Evolutionary conservation across 2,113 vertebrate genomes (phyloP).

Genomic region (Malaclemys terrapin): DNA sequence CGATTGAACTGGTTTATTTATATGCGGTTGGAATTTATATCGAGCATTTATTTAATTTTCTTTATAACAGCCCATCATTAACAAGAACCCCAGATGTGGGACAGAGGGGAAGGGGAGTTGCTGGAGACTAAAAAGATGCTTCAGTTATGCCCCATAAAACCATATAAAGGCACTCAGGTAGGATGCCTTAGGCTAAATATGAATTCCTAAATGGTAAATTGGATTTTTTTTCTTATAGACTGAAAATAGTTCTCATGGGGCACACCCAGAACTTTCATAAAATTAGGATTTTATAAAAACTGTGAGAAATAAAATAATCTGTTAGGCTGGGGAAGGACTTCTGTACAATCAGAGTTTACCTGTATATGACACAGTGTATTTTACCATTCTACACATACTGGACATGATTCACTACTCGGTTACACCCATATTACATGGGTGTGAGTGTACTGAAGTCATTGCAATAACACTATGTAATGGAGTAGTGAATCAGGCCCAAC

Average conservation of each 20-base stretch:
- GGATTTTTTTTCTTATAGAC: not conserved
- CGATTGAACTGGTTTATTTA: slow-evolving; percentile 70
- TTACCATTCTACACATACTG: not conserved
- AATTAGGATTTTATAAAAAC: not conserved
- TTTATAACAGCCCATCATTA: slow-evolving; percentile 64
- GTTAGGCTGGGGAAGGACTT: not conserved
- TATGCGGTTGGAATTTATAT: slow-evolving; percentile 62
- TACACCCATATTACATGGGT: not conserved
- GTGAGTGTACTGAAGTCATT: not conserved
- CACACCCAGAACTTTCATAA: not conserved
- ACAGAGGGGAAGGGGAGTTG: slow-evolving; percentile 33
- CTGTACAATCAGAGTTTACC: not conserved
- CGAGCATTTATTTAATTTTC: slow-evolving; percentile 73
- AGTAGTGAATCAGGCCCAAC: slow-evolving; percentile 13
- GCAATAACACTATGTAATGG: not conserved
- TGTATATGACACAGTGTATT: not conserved
- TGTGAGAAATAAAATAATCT: not conserved
- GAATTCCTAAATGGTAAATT: slow-evolving; percentile 66
- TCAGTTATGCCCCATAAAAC: slow-evolving; percentile 66
- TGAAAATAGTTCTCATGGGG: slow-evolving; percentile 11
- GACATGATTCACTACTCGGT: not conserved
- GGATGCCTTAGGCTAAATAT: slow-evolving; percentile 60
- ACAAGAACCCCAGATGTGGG: slow-evolving; percentile 50
- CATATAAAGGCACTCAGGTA: slow-evolving; percentile 51
- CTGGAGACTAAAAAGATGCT: slow-evolving; percentile 45